Evolutionary conservation across 2,888 invertebrate genomes (phyloP), one percentile per base, ranked within the genome.

Genomic region (Hesperia comma): DNA sequence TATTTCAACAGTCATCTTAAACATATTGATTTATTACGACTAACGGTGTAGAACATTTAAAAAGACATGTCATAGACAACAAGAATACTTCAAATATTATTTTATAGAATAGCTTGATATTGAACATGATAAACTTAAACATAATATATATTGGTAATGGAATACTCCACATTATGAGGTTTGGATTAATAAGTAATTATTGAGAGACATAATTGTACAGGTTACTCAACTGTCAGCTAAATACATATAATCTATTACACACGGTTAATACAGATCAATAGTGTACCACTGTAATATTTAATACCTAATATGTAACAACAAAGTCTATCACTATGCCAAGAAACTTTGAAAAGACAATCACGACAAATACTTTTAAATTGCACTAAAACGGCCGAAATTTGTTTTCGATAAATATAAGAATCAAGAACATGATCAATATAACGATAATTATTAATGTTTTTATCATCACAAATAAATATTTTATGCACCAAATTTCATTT

Each of bases 1-100:
- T 66, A 60, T 60, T 66, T 66, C 46, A 66, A 66, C 60, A 66
- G 60, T 66, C 60, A 66, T 66, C 66, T 66, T 66, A 66, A 17
- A 54, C 40, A 58, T 60, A 66, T 43, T 43, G 46, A 46, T 60
- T 54, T 54, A 54, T 43, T 54, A 54, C 19, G 54, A 60, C 60
- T 4, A 46, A 61, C 21, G 32, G 43, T 66, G 43, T 66, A 64
- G 64, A 66, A 53, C 12, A 51, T 58, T 64, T 43, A 43, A 41
- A 41, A 26, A 58, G 21, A 41, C 40, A 56, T 41, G 7, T 32
- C 32, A 43, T 12, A 46, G 43, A 58, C 21, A n/a, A n/a, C 57
- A 8, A 43, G 19, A 43, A 43, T 15, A 57, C 21, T 15, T 49
- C 49, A 49, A 12, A 19, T 49, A 19, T 19, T 46, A 15, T 15